These are phyloP conservation scores for Endotricha flammealis DNA, from an alignment of 2,888 invertebrate species.

Conservation along the genomic window DNA sequence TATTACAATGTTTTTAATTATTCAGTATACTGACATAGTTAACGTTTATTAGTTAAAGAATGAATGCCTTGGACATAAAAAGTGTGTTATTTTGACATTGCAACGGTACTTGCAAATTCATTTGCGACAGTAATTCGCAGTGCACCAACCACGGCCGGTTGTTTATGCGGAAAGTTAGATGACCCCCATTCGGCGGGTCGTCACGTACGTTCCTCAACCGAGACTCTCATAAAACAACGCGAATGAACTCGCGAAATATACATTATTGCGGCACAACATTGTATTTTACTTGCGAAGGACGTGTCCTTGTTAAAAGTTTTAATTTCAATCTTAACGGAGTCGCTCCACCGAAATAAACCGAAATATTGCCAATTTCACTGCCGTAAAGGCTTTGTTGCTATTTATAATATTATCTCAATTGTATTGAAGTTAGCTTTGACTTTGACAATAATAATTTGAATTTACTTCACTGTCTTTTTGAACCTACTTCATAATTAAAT, in stretches of 20 bases:
- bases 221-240: conserved; percentile 32
- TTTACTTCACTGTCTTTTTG: too few species aligned
- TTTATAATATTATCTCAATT: too few species aligned
- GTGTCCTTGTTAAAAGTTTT: conserved; percentile 19
- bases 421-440: too few species aligned
- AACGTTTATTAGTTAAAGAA: too few species aligned
- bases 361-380: too few species aligned
- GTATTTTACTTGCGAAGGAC: conserved; percentile 23
- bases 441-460: too few species aligned
- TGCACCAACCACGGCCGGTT: conserved; percentile 29
- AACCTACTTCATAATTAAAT: too few species aligned
- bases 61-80: conserved; percentile 4
- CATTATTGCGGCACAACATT: conserved; percentile 34
- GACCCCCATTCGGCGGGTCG: conserved; percentile 30
- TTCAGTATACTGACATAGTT: too few species aligned
- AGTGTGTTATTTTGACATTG: conserved; percentile 13
- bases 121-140: conserved; percentile 40
- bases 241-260: conserved; percentile 21
- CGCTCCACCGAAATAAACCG: conserved; percentile 3
- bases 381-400: too few species aligned
- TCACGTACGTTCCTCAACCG: conserved; percentile 30
- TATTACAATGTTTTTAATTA: too few species aligned
- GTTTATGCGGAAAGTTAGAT: conserved; percentile 45
- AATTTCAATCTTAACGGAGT: conserved; percentile 12
- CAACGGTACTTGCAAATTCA: conserved; percentile 29